A percentile compares a stretch with the other conserved stretches of the same genome.
phyloP scores from a whole-genome alignment of 2,797 vertebrate species.

The Phoeniculus purpureus region DNA sequence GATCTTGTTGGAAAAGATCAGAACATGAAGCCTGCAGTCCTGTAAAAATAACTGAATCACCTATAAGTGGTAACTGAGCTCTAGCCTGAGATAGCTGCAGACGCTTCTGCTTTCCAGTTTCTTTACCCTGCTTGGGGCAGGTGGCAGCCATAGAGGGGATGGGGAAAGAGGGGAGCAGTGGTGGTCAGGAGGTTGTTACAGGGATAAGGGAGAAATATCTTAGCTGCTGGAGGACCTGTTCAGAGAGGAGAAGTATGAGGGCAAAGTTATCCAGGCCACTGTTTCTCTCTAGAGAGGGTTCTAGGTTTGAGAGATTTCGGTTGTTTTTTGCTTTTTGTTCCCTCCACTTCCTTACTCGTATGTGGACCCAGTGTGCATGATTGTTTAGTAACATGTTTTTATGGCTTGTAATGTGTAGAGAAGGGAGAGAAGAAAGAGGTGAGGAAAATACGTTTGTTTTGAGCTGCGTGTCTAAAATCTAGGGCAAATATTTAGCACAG shows the following conservation, averaged over 20 bases:
- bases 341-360: background rate
- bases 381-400: background rate
- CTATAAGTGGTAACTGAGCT: background rate
- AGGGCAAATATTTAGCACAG: slow-evolving; percentile 57
- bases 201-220: background rate
- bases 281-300: background rate
- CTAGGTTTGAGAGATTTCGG: background rate
- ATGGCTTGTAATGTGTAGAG: background rate
- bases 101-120: background rate
- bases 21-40: background rate
- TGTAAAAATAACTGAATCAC: background rate
- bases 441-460: slow-evolving; percentile 1
- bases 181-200: background rate
- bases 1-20: background rate
- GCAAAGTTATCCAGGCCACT: background rate
- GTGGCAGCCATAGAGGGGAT: background rate
- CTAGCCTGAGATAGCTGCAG: background rate
- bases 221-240: background rate
- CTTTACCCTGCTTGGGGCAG: background rate
- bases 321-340: background rate
- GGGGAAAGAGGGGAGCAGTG: background rate
- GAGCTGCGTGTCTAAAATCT: slow-evolving; percentile 47
- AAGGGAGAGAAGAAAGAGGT: slow-evolving; percentile 3
- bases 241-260: background rate
- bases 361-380: background rate